Base-by-base conservation (phyloP, 2,888 invertebrate species). In the Fragum fragum region DNA sequence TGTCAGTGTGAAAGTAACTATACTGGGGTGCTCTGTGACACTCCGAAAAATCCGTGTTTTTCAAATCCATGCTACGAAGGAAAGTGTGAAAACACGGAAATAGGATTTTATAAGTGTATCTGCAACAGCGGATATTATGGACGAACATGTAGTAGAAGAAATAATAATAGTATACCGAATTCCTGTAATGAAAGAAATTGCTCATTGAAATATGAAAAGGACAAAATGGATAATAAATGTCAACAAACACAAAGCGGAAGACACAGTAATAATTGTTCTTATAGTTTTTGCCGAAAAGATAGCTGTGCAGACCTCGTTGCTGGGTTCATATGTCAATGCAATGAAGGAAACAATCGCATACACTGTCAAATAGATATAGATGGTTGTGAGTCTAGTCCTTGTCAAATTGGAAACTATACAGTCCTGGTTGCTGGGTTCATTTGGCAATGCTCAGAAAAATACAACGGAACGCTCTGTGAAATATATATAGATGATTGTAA, bases 341-440 rank as follows among this genome's bases (percentile, higher is more conserved):
- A 16, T 1, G n/a, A 42, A 21, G 69, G 69, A 26, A 47, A 69
- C 29, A 52, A 26, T 9, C 53, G 70, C 2, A 47, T 26, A 23
- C 21, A 14, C 18, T 70, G 53, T 70, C 47, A 69, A 26, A 59
- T 63, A 21, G 73, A 81, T 53, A 69, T 76, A 18, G 61, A 81
- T 63, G 76, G 76, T 42, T 81, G 61, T 28, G 3, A 5, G 14
- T 61, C 61, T 16, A 61, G 23, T 29, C 61, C 61, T 28, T 61
- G 61, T 61, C 9, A 3, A 28, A 81, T 36, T 21, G 42, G 55
- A 16, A 52, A 28, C 2, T 75, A 68, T 68, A 16, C 63, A 0
- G 78, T 88, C 39, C 66, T 39, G 18, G 39, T 80, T 28, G 82
- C 75, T 39, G 55, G 68, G n/a, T 90, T 83, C 42, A 72, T 29